Evolutionary conservation across 1,140 invertebrate species (phyloP).

Genomic region (Pachypeltis micranthus): DNA sequence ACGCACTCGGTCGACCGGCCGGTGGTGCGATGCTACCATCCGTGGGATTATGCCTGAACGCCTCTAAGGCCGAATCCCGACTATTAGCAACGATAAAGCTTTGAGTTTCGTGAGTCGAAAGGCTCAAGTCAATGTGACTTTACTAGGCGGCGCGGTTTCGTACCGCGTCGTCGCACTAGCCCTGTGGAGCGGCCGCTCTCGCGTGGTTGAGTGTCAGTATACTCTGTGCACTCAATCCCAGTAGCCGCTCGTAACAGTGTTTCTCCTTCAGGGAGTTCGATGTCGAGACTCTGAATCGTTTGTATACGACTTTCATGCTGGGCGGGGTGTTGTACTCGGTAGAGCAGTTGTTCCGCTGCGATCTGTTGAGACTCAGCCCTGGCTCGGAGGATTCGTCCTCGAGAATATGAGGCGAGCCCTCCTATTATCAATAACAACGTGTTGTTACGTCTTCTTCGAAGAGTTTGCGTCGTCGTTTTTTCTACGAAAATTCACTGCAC

Average conservation of each 20-base stretch:
- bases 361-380: conserved; percentile 42
- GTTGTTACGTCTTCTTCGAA: no score
- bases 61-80: conserved; percentile 64
- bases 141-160: conserved; percentile 16
- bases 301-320: conserved; percentile 48
- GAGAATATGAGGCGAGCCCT: no score
- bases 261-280: conserved; percentile 36
- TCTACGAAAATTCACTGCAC: no score
- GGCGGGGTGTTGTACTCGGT: conserved; percentile 48
- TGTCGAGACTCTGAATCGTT: conserved; percentile 47
- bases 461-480: no score
- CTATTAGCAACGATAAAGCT: conserved; percentile 44
- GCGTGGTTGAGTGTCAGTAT: not conserved
- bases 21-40: conserved; percentile 67
- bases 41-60: conserved; percentile 71
- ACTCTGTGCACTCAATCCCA: conserved; percentile 13
- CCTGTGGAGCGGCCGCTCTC: conserved; percentile 4
- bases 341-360: conserved; percentile 42
- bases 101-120: conserved; percentile 41
- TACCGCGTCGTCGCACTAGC: not conserved
- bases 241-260: conserved; percentile 15
- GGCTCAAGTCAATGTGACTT: conserved; percentile 40
- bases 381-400: conserved; percentile 20
- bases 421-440: no score
- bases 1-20: conserved; percentile 51